phyloP scores from a whole-genome alignment of 1,140 invertebrate species.

The Camponotus floridanus region DNA sequence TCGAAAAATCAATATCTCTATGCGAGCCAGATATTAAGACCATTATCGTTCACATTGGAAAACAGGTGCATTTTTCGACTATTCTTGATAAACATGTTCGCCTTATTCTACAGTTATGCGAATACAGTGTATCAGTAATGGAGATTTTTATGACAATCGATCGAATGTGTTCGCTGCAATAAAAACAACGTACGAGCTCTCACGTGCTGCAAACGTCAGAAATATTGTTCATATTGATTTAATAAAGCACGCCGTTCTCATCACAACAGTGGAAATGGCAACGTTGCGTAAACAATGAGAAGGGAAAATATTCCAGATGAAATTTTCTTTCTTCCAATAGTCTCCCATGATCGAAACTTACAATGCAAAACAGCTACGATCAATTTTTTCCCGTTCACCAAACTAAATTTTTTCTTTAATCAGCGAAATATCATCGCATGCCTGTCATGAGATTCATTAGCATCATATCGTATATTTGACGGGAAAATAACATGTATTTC shows the following conservation, averaged over 20 bases:
- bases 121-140: not conserved
- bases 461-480: not conserved
- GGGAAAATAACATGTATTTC: not conserved
- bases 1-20: not conserved
- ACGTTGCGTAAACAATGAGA: not conserved
- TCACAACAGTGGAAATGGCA: not conserved
- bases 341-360: not conserved
- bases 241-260: slow-evolving; percentile 17
- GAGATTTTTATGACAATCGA: slow-evolving; percentile 31
- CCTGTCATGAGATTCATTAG: not conserved
- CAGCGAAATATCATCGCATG: not conserved
- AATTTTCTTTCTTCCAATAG: slow-evolving; percentile 15
- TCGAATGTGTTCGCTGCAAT: slow-evolving; percentile 14
- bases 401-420: slow-evolving; percentile 36
- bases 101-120: slow-evolving; percentile 6
- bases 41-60: slow-evolving; percentile 15
- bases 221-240: slow-evolving; percentile 62
- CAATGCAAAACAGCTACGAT: not conserved
- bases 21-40: not conserved
- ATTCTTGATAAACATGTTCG: slow-evolving; percentile 33
- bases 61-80: not conserved
- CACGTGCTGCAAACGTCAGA: slow-evolving; percentile 16
- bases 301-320: slow-evolving; percentile 19
- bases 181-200: slow-evolving; percentile 29
- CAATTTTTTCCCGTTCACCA: not conserved